phyloP scores from a whole-genome alignment of 2,797 vertebrate species.

The Dicrostonyx torquatus region DNA sequence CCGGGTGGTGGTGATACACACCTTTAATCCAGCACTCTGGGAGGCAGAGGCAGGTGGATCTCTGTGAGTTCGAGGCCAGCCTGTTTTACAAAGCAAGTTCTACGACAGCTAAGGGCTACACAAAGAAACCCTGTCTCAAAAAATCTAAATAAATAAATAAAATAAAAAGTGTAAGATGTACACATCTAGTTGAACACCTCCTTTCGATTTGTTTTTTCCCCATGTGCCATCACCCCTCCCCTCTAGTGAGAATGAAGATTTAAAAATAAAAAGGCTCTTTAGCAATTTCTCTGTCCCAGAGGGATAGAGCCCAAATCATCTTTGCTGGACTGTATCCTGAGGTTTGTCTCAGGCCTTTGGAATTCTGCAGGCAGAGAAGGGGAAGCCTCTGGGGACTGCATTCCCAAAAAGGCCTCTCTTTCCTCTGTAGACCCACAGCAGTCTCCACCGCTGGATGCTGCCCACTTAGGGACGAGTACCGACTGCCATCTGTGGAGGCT shows the following conservation, averaged over 20 bases:
- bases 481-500: neutral
- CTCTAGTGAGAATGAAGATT: slow-evolving; percentile 27
- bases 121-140: no score
- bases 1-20: no score
- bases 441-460: neutral
- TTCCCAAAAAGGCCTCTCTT: slow-evolving; percentile 75
- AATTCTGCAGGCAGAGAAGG: slow-evolving; percentile 82
- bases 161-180: slow-evolving; percentile 13
- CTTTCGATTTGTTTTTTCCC: slow-evolving; percentile 23
- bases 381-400: slow-evolving; percentile 71
- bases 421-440: neutral
- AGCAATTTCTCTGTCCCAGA: slow-evolving; percentile 49
- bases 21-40: no score
- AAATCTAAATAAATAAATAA: neutral
- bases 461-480: neutral
- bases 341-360: slow-evolving; percentile 86
- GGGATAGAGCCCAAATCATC: slow-evolving; percentile 59
- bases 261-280: slow-evolving; percentile 69
- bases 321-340: slow-evolving; percentile 74
- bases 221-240: neutral
- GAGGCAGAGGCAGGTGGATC: no score
- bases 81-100: no score
- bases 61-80: no score
- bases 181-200: neutral
- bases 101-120: no score